Evolutionary conservation across 2,888 invertebrate species (phyloP).

Genomic region (Polyommatus iphigenia): DNA sequence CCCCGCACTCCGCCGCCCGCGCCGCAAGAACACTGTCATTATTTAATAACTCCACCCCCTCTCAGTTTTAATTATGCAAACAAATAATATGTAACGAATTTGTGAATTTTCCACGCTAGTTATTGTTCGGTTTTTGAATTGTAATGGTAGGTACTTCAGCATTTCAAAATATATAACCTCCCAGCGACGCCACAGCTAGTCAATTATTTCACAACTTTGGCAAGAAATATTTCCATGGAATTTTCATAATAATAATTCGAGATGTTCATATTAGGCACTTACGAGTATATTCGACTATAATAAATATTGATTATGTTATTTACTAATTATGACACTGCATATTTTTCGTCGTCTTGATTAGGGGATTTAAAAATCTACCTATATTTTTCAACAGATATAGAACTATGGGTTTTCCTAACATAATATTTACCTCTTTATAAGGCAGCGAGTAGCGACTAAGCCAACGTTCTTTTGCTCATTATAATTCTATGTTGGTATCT

Average conservation of each 20-base stretch:
- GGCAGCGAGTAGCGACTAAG: background rate
- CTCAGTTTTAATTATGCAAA: conserved; percentile 64
- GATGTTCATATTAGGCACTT: too few relatives aligned
- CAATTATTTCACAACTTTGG: too few relatives aligned
- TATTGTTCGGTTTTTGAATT: background rate
- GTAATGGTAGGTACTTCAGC: background rate
- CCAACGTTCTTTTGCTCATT: conserved; percentile 30
- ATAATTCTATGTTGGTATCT: conserved; percentile 38
- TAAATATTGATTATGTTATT: too few relatives aligned
- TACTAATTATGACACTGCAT: too few relatives aligned
- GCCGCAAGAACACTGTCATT: conserved; percentile 51
- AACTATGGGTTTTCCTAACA: background rate
- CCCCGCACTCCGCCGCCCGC: background rate
- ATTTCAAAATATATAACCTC: too few relatives aligned
- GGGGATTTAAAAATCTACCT: background rate
- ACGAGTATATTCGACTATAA: too few relatives aligned
- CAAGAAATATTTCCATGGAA: too few relatives aligned
- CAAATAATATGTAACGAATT: background rate
- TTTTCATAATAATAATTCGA: too few relatives aligned
- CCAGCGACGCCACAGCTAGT: too few relatives aligned
- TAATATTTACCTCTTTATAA: background rate
- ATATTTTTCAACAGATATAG: background rate
- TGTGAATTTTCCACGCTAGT: background rate
- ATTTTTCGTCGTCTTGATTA: background rate
- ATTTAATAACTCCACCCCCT: conserved; percentile 75